Evolutionary conservation across 2,888 invertebrate species (phyloP).

Genomic region (Steinernema carpocapsae): DNA sequence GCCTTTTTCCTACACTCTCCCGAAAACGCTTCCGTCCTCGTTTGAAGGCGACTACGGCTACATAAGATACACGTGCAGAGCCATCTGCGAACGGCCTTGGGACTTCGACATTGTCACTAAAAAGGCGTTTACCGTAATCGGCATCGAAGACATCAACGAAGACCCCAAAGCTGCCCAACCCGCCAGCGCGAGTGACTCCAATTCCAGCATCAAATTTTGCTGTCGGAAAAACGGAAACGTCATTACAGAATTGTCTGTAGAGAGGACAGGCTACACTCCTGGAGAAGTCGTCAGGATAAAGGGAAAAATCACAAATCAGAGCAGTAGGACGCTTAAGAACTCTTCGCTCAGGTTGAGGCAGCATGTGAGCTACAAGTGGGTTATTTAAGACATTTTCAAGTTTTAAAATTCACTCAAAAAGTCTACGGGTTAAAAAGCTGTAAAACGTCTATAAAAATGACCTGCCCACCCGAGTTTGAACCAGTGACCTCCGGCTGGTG

Average conservation of each 20-base stretch:
- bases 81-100: constrained; percentile 67
- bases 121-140: constrained; percentile 66
- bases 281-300: constrained; percentile 55
- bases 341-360: constrained; percentile 47
- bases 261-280: constrained; percentile 65
- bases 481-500: too few species aligned
- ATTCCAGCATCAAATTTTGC: constrained; percentile 61
- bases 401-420: neutral
- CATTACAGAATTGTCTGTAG: constrained; percentile 55
- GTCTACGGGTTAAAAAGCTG: neutral
- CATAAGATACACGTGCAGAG: constrained; percentile 56
- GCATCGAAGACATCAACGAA: constrained; percentile 68
- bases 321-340: constrained; percentile 39
- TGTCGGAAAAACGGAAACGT: constrained; percentile 63
- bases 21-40: constrained; percentile 66
- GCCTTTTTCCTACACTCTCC: constrained; percentile 67
- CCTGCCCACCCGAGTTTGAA: too few species aligned
- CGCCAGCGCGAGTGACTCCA: constrained; percentile 54
- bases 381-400: neutral
- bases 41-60: constrained; percentile 65
- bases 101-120: constrained; percentile 67
- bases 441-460: too few species aligned
- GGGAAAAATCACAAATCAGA: constrained; percentile 48
- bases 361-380: constrained; percentile 51
- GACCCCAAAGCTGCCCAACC: constrained; percentile 59